Base-by-base conservation (phyloP, 2,888 invertebrate genomes). In the Blomia tropicalis region DNA sequence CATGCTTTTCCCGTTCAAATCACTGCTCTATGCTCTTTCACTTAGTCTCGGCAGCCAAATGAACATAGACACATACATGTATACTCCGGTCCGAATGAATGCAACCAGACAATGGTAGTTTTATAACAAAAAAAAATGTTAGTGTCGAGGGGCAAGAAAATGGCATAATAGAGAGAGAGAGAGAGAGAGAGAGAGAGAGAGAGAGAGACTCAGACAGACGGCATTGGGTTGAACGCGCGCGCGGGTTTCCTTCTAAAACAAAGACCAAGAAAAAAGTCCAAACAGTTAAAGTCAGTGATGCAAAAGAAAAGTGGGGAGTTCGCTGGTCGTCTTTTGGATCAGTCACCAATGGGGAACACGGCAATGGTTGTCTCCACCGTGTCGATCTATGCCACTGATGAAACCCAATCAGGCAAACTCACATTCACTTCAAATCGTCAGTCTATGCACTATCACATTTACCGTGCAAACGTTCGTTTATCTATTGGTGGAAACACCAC, bases 351-450 rank as follows among this genome's bases (percentile, higher is more conserved):
- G n/a, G n/a, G n/a, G n/a, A n/a, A n/a, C n/a, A n/a, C n/a, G n/a
- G n/a, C n/a, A n/a, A n/a, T n/a, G n/a, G n/a, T n/a, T n/a, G n/a
- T n/a, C n/a, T n/a, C n/a, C n/a, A n/a, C n/a, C n/a, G n/a, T n/a
- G n/a, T n/a, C n/a, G n/a, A n/a, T n/a, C n/a, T n/a, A n/a, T n/a
- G n/a, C 51, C 51, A n/a, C n/a, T 7, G n/a, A 47, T 47, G 51
- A 47, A 47, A 47, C 51, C 51, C 51, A 47, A 47, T 47, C 51
- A 47, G 51, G 7, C 51, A n/a, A 47, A 47, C 51, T 47, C 51
- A 47, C 51, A n/a, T n/a, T n/a, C n/a, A 47, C 51, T 47, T 47
- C 51, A 47, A 47, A 11, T 47, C 51, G 7, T 47, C n/a, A n/a
- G n/a, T 47, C 51, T n/a, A 7, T 11, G 51, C 51, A n/a, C 51